A percentile compares a stretch with the other conserved stretches of the same genome.
phyloP scores from a whole-genome alignment of 2,113 vertebrate genomes.

The Phylloscopus trochiloides region DNA sequence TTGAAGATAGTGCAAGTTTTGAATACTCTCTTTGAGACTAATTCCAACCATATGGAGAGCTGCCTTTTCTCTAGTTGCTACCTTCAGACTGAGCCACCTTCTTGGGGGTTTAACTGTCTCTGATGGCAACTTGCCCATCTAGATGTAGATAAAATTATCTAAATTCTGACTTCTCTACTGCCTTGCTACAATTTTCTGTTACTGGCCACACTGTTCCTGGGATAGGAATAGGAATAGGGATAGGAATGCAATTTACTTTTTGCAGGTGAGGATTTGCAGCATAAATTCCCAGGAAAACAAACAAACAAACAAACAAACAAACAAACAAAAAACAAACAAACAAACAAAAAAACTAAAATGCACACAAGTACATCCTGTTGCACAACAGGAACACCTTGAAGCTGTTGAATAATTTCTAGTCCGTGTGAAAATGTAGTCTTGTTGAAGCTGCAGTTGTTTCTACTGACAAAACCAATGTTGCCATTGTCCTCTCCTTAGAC shows the following conservation, averaged over 20 bases:
- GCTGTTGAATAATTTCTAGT: background rate
- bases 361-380: background rate
- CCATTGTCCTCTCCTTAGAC: background rate
- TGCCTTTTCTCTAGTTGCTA: background rate
- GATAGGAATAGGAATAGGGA: background rate
- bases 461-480: background rate
- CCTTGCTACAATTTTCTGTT: background rate
- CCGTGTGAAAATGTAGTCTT: background rate
- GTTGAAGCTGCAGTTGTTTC: background rate
- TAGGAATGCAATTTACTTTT: background rate
- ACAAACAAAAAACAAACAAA: too few relatives aligned
- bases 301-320: too few relatives aligned
- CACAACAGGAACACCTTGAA: background rate
- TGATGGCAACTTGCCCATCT: background rate
- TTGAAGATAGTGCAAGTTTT: background rate
- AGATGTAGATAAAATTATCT: background rate
- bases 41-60: background rate
- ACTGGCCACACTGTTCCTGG: background rate
- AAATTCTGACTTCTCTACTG: background rate
- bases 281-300: background rate
- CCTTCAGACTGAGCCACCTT: background rate
- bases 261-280: background rate
- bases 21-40: background rate
- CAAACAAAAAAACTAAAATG: background rate
- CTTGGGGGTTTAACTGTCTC: background rate